These are phyloP conservation scores for Hirtodrosophila confusa DNA, from an alignment of 2,888 invertebrate species.

Conservation along the genomic window DNA sequence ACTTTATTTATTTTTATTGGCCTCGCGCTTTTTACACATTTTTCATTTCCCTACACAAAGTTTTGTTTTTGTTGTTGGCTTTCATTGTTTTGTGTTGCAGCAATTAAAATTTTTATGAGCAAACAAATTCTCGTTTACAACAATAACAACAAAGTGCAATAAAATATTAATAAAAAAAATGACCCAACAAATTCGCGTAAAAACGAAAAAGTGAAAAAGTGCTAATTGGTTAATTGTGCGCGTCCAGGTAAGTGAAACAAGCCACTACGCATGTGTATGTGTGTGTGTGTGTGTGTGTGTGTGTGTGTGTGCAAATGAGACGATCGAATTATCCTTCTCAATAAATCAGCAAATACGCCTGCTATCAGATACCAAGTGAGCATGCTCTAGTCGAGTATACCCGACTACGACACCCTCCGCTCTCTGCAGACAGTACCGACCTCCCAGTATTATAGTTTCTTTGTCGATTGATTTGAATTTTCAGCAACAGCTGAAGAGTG, in stretches of 20 bases:
- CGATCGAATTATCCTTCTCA: constrained; percentile 23
- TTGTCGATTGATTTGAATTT: too few relatives aligned
- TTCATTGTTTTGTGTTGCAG: constrained; percentile 67
- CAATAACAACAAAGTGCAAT: constrained; percentile 62
- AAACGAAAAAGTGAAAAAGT: constrained; percentile 46
- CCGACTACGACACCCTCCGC: too few relatives aligned
- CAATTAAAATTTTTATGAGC: constrained; percentile 79
- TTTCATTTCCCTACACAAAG: constrained; percentile 56
- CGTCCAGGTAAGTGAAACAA: constrained; percentile 30
- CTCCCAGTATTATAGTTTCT: too few relatives aligned
- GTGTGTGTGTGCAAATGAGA: constrained; percentile 8
- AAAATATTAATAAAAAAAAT: constrained; percentile 62
- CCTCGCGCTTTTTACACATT: constrained; percentile 56
- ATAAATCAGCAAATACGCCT: constrained; percentile 40
- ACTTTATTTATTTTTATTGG: constrained; percentile 72
- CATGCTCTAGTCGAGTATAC: too few relatives aligned
- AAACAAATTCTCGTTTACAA: constrained; percentile 74
- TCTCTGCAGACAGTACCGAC: too few relatives aligned
- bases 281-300: constrained; percentile 4
- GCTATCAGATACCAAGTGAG: too few relatives aligned
- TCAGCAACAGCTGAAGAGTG: too few relatives aligned
- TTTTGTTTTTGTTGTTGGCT: constrained; percentile 36
- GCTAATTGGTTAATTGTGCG: constrained; percentile 75
- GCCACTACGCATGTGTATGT: background rate
- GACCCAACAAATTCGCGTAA: constrained; percentile 18